phyloP scores from a whole-genome alignment of 2,888 invertebrate genomes.

The Lasioglossum vierecki region DNA sequence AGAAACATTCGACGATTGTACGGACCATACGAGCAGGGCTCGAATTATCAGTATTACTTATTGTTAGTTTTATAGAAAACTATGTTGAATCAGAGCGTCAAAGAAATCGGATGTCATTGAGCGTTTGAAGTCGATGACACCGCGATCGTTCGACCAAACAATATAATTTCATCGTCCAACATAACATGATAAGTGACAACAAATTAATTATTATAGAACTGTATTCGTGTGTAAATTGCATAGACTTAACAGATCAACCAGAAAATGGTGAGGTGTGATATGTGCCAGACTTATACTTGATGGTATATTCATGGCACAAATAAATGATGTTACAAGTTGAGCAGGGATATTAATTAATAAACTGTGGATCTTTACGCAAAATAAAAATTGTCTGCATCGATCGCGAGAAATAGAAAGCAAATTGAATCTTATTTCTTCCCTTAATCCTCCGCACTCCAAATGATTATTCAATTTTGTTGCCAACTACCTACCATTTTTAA shows the following conservation, averaged over 20 bases:
- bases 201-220: constrained; percentile 13
- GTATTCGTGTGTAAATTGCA: constrained; percentile 18
- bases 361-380: too few species aligned
- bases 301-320: constrained; percentile 16
- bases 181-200: constrained; percentile 26
- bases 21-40: constrained; percentile 37
- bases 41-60: constrained; percentile 56
- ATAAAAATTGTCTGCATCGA: too few species aligned
- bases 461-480: too few species aligned
- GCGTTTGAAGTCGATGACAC: constrained; percentile 24
- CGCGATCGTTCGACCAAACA: constrained; percentile 25
- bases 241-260: neutral
- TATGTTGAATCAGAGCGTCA: constrained; percentile 10
- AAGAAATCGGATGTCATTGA: constrained; percentile 28
- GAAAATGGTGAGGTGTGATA: neutral
- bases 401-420: too few species aligned
- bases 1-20: neutral
- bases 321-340: neutral
- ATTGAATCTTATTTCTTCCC: too few species aligned
- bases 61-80: constrained; percentile 49
- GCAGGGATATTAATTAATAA: neutral
- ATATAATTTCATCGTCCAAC: constrained; percentile 27
- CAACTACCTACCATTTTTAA: too few species aligned
- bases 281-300: constrained; percentile 18
- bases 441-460: too few species aligned